phyloP scores from a whole-genome alignment of 2,888 invertebrate species.

The Tridacna gigas region DNA sequence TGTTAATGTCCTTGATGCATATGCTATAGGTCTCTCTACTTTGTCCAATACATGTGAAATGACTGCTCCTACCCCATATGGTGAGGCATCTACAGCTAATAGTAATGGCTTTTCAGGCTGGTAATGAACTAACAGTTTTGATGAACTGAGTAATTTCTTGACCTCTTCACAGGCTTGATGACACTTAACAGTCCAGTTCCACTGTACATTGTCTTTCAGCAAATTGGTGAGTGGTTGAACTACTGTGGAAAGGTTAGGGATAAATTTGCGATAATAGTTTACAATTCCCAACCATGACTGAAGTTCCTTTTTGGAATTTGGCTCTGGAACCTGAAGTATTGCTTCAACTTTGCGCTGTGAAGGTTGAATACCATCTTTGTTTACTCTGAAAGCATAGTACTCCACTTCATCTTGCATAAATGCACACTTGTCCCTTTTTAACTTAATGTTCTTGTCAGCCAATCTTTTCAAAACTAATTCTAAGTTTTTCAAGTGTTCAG shows the following conservation, averaged over 20 bases:
- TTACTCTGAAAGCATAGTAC: not conserved
- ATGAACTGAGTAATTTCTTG: not conserved
- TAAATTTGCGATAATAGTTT: not conserved
- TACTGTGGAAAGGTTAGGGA: not conserved
- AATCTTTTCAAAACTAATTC: not conserved
- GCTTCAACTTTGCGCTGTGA: conserved; percentile 27
- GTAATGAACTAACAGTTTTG: not conserved
- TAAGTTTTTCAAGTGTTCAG: not conserved
- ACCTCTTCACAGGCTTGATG: not conserved
- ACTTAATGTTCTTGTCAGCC: not conserved
- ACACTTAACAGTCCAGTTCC: not conserved
- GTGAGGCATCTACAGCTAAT: not conserved
- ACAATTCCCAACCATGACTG: not conserved
- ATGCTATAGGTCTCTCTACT: not conserved
- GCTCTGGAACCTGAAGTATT: conserved; percentile 11
- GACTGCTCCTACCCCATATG: not conserved
- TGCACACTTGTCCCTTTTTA: not conserved
- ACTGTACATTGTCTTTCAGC: not conserved
- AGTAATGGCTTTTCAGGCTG: not conserved
- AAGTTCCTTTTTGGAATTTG: not conserved
- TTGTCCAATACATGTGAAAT: not conserved
- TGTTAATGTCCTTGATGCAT: not conserved
- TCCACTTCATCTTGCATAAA: not conserved
- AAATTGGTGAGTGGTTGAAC: not conserved
- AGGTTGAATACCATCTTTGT: not conserved